Evolutionary conservation across 2,888 invertebrate genomes (phyloP).

Genomic region (Abrostola tripartita): DNA sequence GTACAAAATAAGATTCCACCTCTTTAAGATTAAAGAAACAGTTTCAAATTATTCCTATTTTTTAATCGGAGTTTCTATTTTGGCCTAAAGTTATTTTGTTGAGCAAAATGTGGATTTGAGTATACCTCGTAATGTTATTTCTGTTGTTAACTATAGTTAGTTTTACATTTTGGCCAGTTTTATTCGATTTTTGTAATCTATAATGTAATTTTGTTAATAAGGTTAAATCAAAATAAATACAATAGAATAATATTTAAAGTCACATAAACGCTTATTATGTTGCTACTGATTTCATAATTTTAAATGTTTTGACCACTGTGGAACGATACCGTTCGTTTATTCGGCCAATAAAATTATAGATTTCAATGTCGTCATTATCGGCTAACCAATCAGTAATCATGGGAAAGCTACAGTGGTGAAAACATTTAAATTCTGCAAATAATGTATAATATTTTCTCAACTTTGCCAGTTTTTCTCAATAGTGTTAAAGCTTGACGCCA

Average conservation of each 20-base stretch:
- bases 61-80: conserved; percentile 60
- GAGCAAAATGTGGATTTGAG: conserved; percentile 56
- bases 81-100: conserved; percentile 71
- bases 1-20: conserved; percentile 78
- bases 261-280: conserved; percentile 80
- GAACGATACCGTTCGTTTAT: conserved; percentile 24
- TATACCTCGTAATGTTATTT: conserved; percentile 64
- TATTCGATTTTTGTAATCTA: conserved; percentile 71
- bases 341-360: conserved; percentile 37
- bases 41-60: conserved; percentile 53
- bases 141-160: conserved; percentile 63
- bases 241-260: conserved; percentile 81
- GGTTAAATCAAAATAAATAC: conserved; percentile 71
- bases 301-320: conserved; percentile 60
- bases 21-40: conserved; percentile 53
- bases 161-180: conserved; percentile 76
- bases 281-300: conserved; percentile 72
- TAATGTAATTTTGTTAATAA: conserved; percentile 73
- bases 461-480: conserved; percentile 83
- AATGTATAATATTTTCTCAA: conserved; percentile 77
- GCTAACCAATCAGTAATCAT: conserved; percentile 26
- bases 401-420: conserved; percentile 56
- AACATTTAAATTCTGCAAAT: conserved; percentile 62
- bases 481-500: conserved; percentile 80
- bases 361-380: conserved; percentile 7